Evolutionary conservation across 2,888 invertebrate genomes (phyloP), one percentile per base, ranked within the genome.

Genomic region (Leptogaster cylindrica): DNA sequence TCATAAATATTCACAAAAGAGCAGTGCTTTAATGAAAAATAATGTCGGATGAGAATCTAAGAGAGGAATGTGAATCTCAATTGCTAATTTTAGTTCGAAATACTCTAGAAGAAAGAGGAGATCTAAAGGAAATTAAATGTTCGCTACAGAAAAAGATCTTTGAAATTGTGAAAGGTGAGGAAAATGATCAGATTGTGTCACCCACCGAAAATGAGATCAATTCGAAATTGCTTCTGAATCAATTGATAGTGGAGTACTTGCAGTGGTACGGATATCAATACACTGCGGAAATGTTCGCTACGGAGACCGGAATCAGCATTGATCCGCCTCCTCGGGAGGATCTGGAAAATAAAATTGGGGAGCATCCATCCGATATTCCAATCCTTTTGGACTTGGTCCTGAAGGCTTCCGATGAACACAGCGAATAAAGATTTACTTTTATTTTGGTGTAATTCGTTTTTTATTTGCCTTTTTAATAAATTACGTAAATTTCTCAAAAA

Each of bases 161-260:
- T 3, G 36, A 52, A 7, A 33, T 39, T 8, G 39, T 67, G n/a
- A n/a, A 27, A 5, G 52, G 36, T 12, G 46, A 14, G 6, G 64
- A 67, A 2, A 20, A 12, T 3, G 3, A 3, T 10, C 16, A 28
- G 33, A n/a, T 14, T 10, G 0, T 10, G n/a, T 3, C 18, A 25
- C 4, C 7, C 0, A 18, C 1, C 18, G 46, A 44, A 5, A n/a
- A 20, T 3, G 51, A 36, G 1, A 10, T 74, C 16, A n/a, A n/a
- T n/a, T n/a, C n/a, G n/a, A n/a, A n/a, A n/a, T 58, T 69, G 6
- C 16, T 74, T 12, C 64, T 75, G 51, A 71, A 76, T 68, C 73
- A 77, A 18, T 68, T 80, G 12, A 76, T 80, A 5, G 73, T 79
- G 68, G 83, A 80, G 65, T 80, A 79, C 65, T 73, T 80, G 0